phyloP scores from a whole-genome alignment of 2,797 vertebrate genomes.

The Numenius phaeopus region DNA sequence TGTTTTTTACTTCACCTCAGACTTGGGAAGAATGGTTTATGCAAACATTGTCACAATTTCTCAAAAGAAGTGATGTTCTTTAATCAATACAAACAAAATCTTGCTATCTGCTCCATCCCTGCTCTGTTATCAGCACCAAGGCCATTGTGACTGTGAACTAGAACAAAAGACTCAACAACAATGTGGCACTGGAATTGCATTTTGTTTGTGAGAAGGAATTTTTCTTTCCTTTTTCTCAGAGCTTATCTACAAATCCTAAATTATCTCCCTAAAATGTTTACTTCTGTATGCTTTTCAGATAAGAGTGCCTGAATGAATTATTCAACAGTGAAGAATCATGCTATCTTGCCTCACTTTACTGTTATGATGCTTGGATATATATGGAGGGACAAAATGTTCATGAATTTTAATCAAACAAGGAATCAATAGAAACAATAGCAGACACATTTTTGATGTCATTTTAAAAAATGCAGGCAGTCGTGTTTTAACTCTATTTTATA shows the following conservation, averaged over 20 bases:
- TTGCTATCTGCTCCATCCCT: background rate
- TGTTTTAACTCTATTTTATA: background rate
- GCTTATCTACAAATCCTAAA: background rate
- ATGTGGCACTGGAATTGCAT: background rate
- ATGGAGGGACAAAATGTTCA: background rate
- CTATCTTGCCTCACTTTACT: background rate
- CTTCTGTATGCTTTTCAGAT: background rate
- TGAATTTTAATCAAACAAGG: background rate
- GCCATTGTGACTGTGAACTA: background rate
- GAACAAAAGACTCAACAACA: conserved; percentile 22
- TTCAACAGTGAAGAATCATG: background rate
- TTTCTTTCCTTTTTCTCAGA: background rate
- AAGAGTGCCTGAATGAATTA: background rate
- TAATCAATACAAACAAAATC: background rate
- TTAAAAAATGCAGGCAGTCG: background rate
- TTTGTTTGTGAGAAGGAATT: background rate
- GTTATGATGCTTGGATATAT: background rate
- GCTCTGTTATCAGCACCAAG: background rate
- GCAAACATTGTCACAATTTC: background rate
- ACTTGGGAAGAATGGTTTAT: background rate
- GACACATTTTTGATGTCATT: background rate
- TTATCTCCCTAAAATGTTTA: background rate
- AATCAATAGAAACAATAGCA: background rate
- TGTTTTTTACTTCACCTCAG: background rate
- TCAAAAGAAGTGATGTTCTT: background rate